Conservation (phyloP, 2,113 vertebrate species). For the Megatriorchis doriae region DNA sequence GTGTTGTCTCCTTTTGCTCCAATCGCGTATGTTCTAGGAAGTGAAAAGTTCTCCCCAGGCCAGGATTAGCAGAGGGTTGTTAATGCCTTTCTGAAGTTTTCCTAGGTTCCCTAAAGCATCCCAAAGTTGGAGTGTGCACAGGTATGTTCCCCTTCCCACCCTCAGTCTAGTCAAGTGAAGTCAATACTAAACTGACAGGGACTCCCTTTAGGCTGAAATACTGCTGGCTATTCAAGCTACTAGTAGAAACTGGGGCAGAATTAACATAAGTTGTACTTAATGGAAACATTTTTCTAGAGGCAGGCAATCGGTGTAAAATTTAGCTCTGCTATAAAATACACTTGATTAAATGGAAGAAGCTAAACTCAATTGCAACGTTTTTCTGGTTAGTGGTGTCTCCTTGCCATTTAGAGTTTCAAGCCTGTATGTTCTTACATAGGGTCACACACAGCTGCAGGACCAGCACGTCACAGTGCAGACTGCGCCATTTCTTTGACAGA, state of each 20-base stretch:
- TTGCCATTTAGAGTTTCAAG: background rate
- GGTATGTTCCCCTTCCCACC: background rate
- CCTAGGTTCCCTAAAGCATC: background rate
- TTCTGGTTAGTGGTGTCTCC: background rate
- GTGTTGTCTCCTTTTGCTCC: background rate
- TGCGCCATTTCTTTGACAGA: background rate
- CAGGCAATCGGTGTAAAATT: background rate
- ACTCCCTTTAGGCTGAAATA: background rate
- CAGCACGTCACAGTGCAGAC: fast-evolving
- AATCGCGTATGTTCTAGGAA: background rate
- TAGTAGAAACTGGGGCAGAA: background rate
- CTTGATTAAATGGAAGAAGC: background rate
- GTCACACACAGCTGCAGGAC: background rate
- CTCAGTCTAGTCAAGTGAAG: background rate
- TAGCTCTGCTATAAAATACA: background rate
- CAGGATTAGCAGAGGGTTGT: background rate
- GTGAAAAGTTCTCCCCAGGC: background rate
- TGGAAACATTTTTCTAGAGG: background rate
- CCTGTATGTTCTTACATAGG: fast-evolving
- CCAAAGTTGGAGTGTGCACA: fast-evolving
- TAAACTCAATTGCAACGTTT: background rate
- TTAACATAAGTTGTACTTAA: background rate
- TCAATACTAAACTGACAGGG: background rate
- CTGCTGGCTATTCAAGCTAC: background rate
- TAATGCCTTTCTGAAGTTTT: too few relatives aligned